Base-by-base conservation (phyloP, 2,888 invertebrate species). In the Drosophila pseudotakahashii region DNA sequence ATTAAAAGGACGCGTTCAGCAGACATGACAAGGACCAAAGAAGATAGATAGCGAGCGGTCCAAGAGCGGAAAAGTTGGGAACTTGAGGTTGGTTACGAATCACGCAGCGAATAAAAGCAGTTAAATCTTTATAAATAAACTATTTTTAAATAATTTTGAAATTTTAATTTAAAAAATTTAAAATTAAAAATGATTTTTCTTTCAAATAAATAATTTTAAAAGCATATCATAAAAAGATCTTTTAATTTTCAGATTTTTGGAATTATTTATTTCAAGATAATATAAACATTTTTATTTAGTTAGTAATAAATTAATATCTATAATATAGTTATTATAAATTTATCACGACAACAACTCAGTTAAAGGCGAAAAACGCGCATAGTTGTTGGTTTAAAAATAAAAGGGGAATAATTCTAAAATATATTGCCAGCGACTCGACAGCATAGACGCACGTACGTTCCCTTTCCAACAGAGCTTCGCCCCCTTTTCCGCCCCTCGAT, bases 1-100 rank as follows among this genome's bases (percentile, higher is more conserved):
- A 84, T 84, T 84, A 84, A 84, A 84, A 84, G 78, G 81, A 77
- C 79, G 85, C 75, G 80, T 47, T 34, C 77, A 73, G 74, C 78
- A 82, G 86, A 84, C 88, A 85, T 82, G 85, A 85, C 85, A 75
- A 68, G 32, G 32, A 32, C 14, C 32, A 16, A 45, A 14, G 81
- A 71, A 78, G 73, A 51, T 68, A 68, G 58, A 69, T 70, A 48
- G 69, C 63, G 58, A 70, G 45, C 6, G n/a, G 52, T 41, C 34
- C 7, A 3, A 26, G 10, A 51, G 59, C n/a, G 30, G 7, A 51
- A 34, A 32, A 37, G 6, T 57, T 19, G 26, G 42, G 32, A 11
- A 10, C 10, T 10, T 26, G 2, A 26, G 26, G 4, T 2, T 26
- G 26, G 26, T 6, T 26, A 5, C 26, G 26, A 26, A 26, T 26